Conservation (phyloP, 2,113 vertebrate genomes). For the Tricholaema leucomelas region DNA sequence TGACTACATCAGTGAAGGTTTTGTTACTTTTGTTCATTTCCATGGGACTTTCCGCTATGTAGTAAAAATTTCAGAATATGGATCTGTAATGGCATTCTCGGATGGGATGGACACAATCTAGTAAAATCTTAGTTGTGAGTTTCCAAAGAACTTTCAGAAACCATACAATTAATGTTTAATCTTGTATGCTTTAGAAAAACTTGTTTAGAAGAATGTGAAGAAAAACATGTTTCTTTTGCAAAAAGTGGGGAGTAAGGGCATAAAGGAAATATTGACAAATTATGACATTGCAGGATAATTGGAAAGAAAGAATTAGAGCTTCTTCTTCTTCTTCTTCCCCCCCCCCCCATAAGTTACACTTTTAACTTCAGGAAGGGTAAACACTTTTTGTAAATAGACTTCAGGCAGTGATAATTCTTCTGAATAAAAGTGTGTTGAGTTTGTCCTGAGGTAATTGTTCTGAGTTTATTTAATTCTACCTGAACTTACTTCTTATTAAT, state of each 20-base stretch:
- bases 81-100: not conserved
- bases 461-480: not conserved
- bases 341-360: not conserved
- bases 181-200: not conserved
- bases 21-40: not conserved
- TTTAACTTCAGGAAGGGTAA: not conserved
- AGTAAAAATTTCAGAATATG: not conserved
- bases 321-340: too few species aligned
- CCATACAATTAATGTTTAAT: not conserved
- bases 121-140: not conserved
- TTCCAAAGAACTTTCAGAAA: not conserved
- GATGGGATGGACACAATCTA: not conserved
- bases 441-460: not conserved
- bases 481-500: not conserved
- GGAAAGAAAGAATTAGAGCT: not conserved
- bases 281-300: not conserved
- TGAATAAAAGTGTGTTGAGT: not conserved
- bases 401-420: not conserved
- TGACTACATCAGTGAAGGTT: not conserved
- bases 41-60: not conserved
- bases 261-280: not conserved
- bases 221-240: not conserved
- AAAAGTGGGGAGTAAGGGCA: not conserved
- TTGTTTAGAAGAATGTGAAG: not conserved
- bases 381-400: not conserved